A percentile compares a stretch with the other conserved stretches of the same genome.
These are phyloP conservation scores for Temnopleurus reevesii DNA, from an alignment of 53 echinoderm and acorn worm species.

Conservation along the genomic window DNA sequence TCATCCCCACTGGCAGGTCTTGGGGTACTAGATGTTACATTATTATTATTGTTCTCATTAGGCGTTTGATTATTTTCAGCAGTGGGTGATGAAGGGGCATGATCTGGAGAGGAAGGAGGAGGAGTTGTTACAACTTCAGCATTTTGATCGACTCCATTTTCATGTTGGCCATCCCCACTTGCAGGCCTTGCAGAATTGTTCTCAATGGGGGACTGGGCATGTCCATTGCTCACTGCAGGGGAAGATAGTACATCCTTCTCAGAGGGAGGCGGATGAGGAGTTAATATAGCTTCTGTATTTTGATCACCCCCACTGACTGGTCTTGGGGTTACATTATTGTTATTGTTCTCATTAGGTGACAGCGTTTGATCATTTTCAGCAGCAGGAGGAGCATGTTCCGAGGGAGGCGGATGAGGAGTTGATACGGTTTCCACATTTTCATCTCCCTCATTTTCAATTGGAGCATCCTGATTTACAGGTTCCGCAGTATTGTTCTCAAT, in stretches of 20 bases:
- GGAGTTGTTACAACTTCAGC: not conserved
- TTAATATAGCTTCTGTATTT: not conserved
- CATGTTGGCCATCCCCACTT: not conserved
- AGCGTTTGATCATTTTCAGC: not conserved
- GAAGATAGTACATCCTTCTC: not conserved
- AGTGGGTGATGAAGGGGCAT: not conserved
- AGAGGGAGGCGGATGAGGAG: not conserved
- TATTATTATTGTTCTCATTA: not conserved
- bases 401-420: not conserved
- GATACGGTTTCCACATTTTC: not conserved
- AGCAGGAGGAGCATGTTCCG: not conserved
- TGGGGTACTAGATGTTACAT: too few species aligned
- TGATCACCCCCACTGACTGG: not conserved
- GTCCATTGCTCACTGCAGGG: constrained; percentile 16
- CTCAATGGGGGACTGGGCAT: constrained; percentile 3
- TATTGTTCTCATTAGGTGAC: not conserved
- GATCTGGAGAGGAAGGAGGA: not conserved
- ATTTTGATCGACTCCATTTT: constrained; percentile 3
- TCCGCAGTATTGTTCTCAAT: not conserved
- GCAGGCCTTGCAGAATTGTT: not conserved
- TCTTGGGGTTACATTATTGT: not conserved
- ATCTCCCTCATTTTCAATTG: not conserved
- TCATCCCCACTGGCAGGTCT: constrained; percentile 37
- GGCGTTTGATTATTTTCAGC: not conserved
- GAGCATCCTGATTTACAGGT: not conserved